phyloP scores from a whole-genome alignment of 2,888 invertebrate species.

The Bombylius discolor region DNA sequence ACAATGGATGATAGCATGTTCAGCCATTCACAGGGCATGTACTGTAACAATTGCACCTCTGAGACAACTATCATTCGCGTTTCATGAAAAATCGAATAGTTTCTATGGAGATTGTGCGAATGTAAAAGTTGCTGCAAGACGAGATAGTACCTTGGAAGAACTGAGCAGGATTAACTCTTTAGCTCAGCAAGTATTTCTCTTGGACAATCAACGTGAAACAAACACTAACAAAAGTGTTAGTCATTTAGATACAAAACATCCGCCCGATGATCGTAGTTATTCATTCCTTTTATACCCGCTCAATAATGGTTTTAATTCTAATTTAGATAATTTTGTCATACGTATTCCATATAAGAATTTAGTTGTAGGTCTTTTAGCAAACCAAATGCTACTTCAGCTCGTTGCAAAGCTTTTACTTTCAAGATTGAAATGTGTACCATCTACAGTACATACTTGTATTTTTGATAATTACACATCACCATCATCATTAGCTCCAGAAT shows the following conservation, averaged over 20 bases:
- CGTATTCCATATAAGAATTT: conserved; percentile 78
- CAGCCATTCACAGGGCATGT: conserved; percentile 70
- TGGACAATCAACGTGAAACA: conserved; percentile 39
- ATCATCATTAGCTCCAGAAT: conserved; percentile 26
- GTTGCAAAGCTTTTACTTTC: conserved; percentile 77
- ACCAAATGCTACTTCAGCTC: conserved; percentile 84
- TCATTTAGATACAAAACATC: conserved; percentile 33
- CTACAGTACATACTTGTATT: conserved; percentile 39
- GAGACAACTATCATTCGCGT: conserved; percentile 78
- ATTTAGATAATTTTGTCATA: conserved; percentile 64
- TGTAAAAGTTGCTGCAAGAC: conserved; percentile 84
- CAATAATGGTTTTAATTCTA: conserved; percentile 54
- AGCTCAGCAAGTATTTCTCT: conserved; percentile 76
- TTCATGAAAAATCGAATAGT: conserved; percentile 81
- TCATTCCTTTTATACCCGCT: conserved; percentile 76
- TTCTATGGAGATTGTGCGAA: conserved; percentile 88
- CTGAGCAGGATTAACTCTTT: conserved; percentile 74
- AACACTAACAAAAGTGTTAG: conserved; percentile 14
- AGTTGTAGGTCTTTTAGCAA: conserved; percentile 78
- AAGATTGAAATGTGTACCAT: conserved; percentile 50
- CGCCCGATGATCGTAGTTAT: conserved; percentile 73
- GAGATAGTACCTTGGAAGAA: conserved; percentile 74
- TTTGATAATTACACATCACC: conserved; percentile 36
- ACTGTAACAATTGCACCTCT: conserved; percentile 77
- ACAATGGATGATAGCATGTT: conserved; percentile 79